Base-by-base conservation (phyloP, 2,797 vertebrate genomes). In the Poecilia wingei region DNA sequence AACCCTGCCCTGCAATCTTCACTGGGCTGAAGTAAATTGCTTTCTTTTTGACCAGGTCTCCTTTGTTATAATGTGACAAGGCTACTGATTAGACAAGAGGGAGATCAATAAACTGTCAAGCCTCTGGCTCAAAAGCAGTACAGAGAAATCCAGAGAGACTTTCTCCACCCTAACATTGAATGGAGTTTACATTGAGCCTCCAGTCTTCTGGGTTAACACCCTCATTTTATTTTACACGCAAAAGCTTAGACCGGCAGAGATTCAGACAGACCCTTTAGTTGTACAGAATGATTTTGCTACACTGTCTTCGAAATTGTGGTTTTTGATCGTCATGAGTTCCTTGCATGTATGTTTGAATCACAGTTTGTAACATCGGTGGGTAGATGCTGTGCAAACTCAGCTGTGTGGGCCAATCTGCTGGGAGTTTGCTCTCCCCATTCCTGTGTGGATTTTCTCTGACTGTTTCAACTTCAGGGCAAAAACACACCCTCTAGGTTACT, bases 61-160 rank as follows among this genome's bases (percentile, higher is more conserved):
- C 92, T 96, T 95, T 96, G 95, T 96, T 95, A 93, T 95, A 94
- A 94, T 95, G 95, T 96, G 96, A 96, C 95, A 96, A 92, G 92
- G 94, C 94, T 94, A 92, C 95, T 95, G 95, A 96, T 96, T 95
- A 96, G 95, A 95, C 84, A 85, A 91, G 94, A 93, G 89, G 87
- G 84, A 87, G 95, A 96, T 96, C 96, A 94, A 96, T 96, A 96
- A 93, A 90, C 90, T 89, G 91, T 90, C 89, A 85, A 86, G 91
- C 86, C 88, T 82, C 86, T 84, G 82, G 88, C 94, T 95, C 93
- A 92, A 94, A 95, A 94, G 92, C 85, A 90, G 90, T 79, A 70
- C 87, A 76, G 90, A 90, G 88, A 94, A 94, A 94, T 94, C 93
- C 88, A 82, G 77, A 86, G 86, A 92, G 90, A 91, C 91, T 94